phyloP scores from a whole-genome alignment of 1,140 invertebrate species.

The Wasmannia auropunctata region DNA sequence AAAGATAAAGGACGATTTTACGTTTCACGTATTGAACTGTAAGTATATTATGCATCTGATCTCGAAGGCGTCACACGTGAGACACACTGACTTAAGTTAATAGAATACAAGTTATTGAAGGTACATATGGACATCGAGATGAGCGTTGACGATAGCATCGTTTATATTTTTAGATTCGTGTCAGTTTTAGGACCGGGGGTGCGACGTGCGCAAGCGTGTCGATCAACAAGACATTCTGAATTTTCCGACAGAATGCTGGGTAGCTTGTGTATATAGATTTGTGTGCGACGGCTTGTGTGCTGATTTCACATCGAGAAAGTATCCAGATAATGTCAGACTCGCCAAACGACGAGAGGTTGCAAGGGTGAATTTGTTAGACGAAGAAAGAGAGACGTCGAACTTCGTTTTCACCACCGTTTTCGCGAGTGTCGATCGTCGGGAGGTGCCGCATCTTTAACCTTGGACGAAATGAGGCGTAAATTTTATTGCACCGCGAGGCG shows the following conservation, averaged over 20 bases:
- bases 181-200: not conserved
- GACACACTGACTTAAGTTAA: not conserved
- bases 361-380: not conserved
- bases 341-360: not conserved
- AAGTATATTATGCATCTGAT: not conserved
- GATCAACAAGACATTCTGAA: not conserved
- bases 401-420: not conserved
- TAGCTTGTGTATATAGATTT: slow-evolving; percentile 14
- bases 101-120: not conserved
- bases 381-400: not conserved
- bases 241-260: not conserved
- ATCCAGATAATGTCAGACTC: not conserved
- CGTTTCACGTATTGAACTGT: not conserved
- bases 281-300: not conserved
- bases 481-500: not conserved
- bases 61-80: not conserved
- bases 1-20: not conserved
- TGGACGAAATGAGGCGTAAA: not conserved
- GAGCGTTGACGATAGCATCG: not conserved
- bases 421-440: not conserved
- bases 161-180: slow-evolving; percentile 9
- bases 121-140: not conserved
- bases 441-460: not conserved
- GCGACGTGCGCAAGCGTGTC: not conserved
- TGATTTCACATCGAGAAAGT: slow-evolving; percentile 3